Evolutionary conservation across 2,888 invertebrate species (phyloP).

Genomic region (Eupeodes luniger): DNA sequence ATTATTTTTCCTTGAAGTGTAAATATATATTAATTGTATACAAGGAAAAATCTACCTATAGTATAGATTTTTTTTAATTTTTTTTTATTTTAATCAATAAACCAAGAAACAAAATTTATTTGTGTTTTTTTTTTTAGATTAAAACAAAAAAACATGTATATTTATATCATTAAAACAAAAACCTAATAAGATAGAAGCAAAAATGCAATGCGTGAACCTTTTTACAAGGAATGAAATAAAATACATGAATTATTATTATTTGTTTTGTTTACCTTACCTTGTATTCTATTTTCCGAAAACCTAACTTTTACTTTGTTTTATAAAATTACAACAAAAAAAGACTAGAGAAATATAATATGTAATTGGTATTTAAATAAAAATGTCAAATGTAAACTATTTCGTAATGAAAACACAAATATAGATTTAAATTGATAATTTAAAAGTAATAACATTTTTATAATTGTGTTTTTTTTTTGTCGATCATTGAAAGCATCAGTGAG

Average conservation of each 20-base stretch:
- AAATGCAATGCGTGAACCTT: background rate
- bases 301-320: background rate
- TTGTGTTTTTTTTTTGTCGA: background rate
- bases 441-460: background rate
- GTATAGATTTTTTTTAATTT: slow-evolving; percentile 15
- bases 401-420: slow-evolving; percentile 20
- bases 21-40: slow-evolving; percentile 26
- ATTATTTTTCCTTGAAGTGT: slow-evolving; percentile 11
- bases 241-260: background rate
- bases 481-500: too few relatives aligned
- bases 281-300: background rate
- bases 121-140: background rate
- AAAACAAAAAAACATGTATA: background rate
- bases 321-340: background rate
- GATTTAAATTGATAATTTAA: slow-evolving; percentile 1
- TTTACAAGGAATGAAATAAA: background rate
- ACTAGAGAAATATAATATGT: background rate
- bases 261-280: background rate
- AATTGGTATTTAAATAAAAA: background rate
- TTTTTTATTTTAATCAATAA: slow-evolving; percentile 13
- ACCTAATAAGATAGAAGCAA: background rate
- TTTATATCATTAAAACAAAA: background rate
- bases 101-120: background rate
- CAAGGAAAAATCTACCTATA: slow-evolving; percentile 31
- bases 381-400: slow-evolving; percentile 9